These are phyloP conservation scores for Conopomorpha cramerella DNA, from an alignment of 1,140 invertebrate genomes.

Conservation along the genomic window DNA sequence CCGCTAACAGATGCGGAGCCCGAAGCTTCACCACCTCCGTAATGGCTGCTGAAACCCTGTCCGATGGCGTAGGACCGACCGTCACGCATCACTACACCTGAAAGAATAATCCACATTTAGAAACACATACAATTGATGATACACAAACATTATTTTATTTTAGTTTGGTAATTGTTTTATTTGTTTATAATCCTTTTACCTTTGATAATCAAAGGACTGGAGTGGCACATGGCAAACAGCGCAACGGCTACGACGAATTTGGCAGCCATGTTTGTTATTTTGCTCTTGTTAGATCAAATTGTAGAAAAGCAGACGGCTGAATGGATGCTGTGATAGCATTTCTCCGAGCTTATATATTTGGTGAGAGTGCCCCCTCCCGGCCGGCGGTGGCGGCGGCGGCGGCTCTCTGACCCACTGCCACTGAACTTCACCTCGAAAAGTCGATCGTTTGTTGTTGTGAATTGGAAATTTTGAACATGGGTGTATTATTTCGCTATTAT, in stretches of 20 bases:
- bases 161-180: background rate
- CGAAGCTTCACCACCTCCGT: conserved; percentile 15
- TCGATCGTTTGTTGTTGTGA: no score
- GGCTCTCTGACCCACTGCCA: conserved; percentile 25
- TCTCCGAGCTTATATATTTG: conserved; percentile 40
- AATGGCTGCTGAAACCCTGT: conserved; percentile 21
- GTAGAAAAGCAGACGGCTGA: conserved; percentile 22
- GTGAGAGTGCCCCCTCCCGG: conserved; percentile 19
- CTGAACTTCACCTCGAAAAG: conserved; percentile 40
- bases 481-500: no score
- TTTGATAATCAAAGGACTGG: conserved; percentile 28
- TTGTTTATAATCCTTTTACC: background rate
- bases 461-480: no score
- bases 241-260: conserved; percentile 32
- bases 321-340: conserved; percentile 51
- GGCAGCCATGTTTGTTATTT: conserved; percentile 27
- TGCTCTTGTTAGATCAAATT: conserved; percentile 4
- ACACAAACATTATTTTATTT: background rate
- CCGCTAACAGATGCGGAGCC: conserved; percentile 19
- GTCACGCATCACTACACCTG: conserved; percentile 32
- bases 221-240: conserved; percentile 24
- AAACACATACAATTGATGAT: background rate
- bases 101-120: background rate
- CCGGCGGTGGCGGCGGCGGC: no score
- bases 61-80: conserved; percentile 29